Base-by-base conservation (phyloP, 1,140 invertebrate species). In the Leucophenga varia region DNA sequence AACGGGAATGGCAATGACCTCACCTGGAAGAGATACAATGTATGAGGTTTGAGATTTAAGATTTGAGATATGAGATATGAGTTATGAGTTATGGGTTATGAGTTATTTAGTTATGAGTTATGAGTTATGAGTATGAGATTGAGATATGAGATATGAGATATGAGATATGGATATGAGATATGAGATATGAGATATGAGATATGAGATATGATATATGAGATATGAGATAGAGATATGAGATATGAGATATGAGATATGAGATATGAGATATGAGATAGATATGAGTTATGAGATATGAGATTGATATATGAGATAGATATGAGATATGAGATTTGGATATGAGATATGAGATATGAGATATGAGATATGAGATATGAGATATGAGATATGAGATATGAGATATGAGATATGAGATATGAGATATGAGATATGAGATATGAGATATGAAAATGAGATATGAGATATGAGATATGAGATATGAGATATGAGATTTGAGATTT, bases 1-100 rank as follows among this genome's bases (percentile, higher is more conserved):
- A 3, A 75, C 58, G n/a, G 72, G 72, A 30, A 75, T 43, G 8
- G 70, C 43, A 47, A 75, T 64, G 1, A 73, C 72, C 49, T 75
- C 72, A 17, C 69, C 69, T 72, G 39, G n/a, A n/a, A 31, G n/a
- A 9, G 28, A 31, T n/a, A 31, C 28, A 31, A 31, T 31, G 8
- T 9, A 31, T 9, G n/a, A n/a, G n/a, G n/a, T n/a, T n/a, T n/a
- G n/a, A n/a, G n/a, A n/a, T n/a, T n/a, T n/a, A n/a, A n/a, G n/a
- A n/a, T n/a, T n/a, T n/a, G n/a, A n/a, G n/a, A n/a, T n/a, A n/a
- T n/a, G n/a, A n/a, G n/a, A n/a, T n/a, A n/a, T n/a, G n/a, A n/a
- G n/a, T n/a, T n/a, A n/a, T n/a, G n/a, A n/a, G n/a, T n/a, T n/a
- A 7, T 34, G 7, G 2, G 2, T 8, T 34, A 19, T 9, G 0